Evolutionary conservation across 2,113 vertebrate species (phyloP).

Genomic region (Periophthalmodon schlosseri): DNA sequence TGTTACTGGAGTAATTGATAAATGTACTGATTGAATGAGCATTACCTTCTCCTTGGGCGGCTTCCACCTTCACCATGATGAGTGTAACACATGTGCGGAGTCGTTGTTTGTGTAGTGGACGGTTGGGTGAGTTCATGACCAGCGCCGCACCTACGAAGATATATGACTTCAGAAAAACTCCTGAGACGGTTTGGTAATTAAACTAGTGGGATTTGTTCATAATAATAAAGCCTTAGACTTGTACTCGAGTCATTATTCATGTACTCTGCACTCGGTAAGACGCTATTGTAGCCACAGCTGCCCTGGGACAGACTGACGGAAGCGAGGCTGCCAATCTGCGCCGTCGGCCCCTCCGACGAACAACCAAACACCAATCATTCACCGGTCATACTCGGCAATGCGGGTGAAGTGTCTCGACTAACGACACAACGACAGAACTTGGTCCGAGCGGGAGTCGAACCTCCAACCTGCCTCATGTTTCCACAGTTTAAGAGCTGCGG

Average conservation of each 20-base stretch:
- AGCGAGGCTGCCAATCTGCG: too few relatives aligned
- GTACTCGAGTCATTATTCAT: too few relatives aligned
- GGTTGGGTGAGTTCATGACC: conserved; percentile 31
- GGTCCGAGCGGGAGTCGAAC: too few relatives aligned
- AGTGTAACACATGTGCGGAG: conserved; percentile 25
- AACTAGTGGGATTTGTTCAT: conserved; percentile 3
- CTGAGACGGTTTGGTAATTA: conserved; percentile 9
- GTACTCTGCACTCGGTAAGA: too few relatives aligned
- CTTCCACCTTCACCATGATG: conserved; percentile 27
- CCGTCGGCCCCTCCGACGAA: too few relatives aligned
- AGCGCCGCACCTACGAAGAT: conserved; percentile 29
- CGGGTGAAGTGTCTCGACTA: too few relatives aligned
- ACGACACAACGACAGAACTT: too few relatives aligned
- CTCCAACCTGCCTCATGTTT: neutral
- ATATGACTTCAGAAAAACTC: conserved; percentile 17
- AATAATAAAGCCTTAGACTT: too few relatives aligned
- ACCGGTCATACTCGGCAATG: too few relatives aligned
- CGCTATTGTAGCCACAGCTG: too few relatives aligned
- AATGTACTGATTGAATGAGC: neutral
- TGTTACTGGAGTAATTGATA: conserved; percentile 8
- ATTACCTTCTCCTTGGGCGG: conserved; percentile 5
- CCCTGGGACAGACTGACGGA: too few relatives aligned
- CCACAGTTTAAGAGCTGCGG: conserved; percentile 18
- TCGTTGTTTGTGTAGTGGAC: conserved; percentile 41
- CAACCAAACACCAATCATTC: too few relatives aligned